phyloP scores from a whole-genome alignment of 2,888 invertebrate genomes.

The Caenorhabditis drosophilae region DNA sequence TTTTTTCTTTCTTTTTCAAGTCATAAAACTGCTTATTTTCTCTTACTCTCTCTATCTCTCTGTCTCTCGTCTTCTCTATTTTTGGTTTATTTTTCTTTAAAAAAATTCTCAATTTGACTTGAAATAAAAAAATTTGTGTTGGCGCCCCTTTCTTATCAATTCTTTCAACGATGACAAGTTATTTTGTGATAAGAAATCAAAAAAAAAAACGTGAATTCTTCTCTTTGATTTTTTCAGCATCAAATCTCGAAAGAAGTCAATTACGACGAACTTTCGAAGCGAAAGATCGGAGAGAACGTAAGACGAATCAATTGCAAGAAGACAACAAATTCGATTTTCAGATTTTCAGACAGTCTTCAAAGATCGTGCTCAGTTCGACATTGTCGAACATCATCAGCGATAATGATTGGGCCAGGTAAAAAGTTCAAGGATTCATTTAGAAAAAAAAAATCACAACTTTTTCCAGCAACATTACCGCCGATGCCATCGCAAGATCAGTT shows the following conservation, averaged over 20 bases:
- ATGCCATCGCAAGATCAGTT: slow-evolving; percentile 51
- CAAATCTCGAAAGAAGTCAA: slow-evolving; percentile 14
- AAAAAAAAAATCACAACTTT: slow-evolving; percentile 1
- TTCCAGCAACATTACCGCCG: slow-evolving; percentile 26
- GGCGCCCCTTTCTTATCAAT: too few relatives aligned
- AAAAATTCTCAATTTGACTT: too few relatives aligned
- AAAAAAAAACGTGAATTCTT: too few relatives aligned
- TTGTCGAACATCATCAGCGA: too few relatives aligned
- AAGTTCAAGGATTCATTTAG: not conserved
- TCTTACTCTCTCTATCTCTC: too few relatives aligned
- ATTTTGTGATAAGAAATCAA: too few relatives aligned
- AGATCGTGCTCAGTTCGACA: slow-evolving; percentile 8
- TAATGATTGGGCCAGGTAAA: slow-evolving; percentile 7
- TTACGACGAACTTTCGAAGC: slow-evolving; percentile 28
- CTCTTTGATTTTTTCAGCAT: slow-evolving; percentile 22
- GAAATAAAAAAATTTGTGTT: too few relatives aligned
- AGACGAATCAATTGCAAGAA: slow-evolving; percentile 10
- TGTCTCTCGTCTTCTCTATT: too few relatives aligned
- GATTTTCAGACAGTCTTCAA: slow-evolving; percentile 25
- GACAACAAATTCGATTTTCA: slow-evolving; percentile 16
- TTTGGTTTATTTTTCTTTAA: too few relatives aligned
- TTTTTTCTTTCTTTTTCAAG: too few relatives aligned
- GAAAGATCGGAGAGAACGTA: slow-evolving; percentile 9
- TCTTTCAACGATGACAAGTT: too few relatives aligned
- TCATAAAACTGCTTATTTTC: too few relatives aligned